Evolutionary conservation across 2,797 vertebrate genomes (phyloP).

Genomic region (Channa striata): DNA sequence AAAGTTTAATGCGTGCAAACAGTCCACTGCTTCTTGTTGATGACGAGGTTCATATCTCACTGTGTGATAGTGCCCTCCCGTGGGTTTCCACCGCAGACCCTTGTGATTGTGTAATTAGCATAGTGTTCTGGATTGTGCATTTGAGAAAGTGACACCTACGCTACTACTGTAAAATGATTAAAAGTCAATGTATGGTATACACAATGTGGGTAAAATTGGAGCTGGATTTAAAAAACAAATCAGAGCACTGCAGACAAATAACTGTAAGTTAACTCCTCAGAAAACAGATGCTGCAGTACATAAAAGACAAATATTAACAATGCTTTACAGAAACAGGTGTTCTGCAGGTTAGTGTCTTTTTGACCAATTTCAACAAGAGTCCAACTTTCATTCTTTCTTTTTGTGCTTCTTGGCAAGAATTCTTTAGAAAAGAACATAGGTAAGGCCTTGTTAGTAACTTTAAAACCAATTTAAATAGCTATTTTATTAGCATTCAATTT

Average conservation of each 20-base stretch:
- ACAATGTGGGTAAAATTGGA: conserved; percentile 56
- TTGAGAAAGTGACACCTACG: conserved; percentile 50
- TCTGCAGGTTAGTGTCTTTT: conserved; percentile 70
- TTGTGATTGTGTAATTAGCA: conserved; percentile 73
- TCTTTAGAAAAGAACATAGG: conserved; percentile 73
- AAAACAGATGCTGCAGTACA: conserved; percentile 4
- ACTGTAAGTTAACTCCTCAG: conserved; percentile 7
- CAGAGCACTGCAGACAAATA: conserved; percentile 24
- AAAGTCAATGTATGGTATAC: conserved; percentile 62
- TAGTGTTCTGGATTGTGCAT: conserved; percentile 79
- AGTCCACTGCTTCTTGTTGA: conserved; percentile 39
- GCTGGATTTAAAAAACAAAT: conserved; percentile 16
- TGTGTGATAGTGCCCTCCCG: conserved; percentile 3
- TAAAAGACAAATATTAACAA: conserved; percentile 21
- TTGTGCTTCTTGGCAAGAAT: conserved; percentile 79
- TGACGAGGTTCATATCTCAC: conserved; percentile 11
- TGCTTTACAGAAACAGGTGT: conserved; percentile 25
- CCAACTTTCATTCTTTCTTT: conserved; percentile 60
- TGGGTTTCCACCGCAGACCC: conserved; percentile 14
- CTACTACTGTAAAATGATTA: conserved; percentile 57
- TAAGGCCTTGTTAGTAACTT: conserved; percentile 82
- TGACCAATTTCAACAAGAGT: conserved; percentile 57
- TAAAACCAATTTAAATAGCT: conserved; percentile 81
- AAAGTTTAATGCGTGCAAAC: conserved; percentile 64
- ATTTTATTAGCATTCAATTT: conserved; percentile 68